These are phyloP conservation scores for Eupeodes corollae DNA, from an alignment of 1,140 invertebrate species.

Conservation along the genomic window DNA sequence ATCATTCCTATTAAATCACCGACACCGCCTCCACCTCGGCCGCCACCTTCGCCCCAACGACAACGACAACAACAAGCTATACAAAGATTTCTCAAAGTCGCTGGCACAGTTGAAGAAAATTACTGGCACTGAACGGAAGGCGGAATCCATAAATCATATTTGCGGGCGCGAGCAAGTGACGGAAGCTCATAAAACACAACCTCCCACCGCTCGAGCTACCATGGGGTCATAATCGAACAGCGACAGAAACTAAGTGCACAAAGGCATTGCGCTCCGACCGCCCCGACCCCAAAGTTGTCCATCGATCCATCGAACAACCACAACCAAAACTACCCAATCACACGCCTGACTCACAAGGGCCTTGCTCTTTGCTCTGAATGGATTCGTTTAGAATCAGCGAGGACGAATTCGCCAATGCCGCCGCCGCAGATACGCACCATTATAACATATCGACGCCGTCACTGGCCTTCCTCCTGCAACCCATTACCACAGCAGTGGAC, in stretches of 20 bases:
- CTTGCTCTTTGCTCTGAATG: conserved; percentile 13
- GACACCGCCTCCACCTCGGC: conserved; percentile 14
- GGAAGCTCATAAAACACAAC: background rate
- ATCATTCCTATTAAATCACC: conserved; percentile 7
- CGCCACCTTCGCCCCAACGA: conserved; percentile 3
- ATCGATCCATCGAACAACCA: no score
- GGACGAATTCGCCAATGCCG: conserved; percentile 13
- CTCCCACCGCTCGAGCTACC: background rate
- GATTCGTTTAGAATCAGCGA: no score
- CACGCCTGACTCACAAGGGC: conserved; percentile 18
- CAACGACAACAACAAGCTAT: conserved; percentile 4
- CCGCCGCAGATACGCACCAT: conserved; percentile 4
- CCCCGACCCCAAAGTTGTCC: no score
- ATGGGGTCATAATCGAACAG: conserved; percentile 5
- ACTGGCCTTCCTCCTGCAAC: background rate
- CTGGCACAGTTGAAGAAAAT: background rate
- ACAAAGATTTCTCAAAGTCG: background rate
- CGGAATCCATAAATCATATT: background rate
- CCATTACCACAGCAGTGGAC: background rate
- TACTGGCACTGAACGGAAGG: background rate
- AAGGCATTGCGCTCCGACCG: no score
- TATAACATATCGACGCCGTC: conserved; percentile 10
- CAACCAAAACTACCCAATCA: no score
- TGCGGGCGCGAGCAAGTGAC: conserved; percentile 2
- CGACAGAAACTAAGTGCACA: conserved; percentile 15